phyloP scores from a whole-genome alignment of 2,113 vertebrate genomes.

The Calonectris borealis region DNA sequence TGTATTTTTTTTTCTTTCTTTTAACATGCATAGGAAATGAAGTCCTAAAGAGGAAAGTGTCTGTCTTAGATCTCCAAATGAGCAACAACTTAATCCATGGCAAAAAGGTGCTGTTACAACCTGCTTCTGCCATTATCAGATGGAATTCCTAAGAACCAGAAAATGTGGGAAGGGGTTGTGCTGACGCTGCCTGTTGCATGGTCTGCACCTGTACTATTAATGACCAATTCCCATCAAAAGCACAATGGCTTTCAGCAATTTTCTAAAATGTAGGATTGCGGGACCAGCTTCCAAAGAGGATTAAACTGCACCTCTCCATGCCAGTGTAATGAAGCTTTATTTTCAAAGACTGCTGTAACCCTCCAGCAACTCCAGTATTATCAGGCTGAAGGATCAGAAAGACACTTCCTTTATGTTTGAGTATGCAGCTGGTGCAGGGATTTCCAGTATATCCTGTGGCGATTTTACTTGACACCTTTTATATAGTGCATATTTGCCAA shows the following conservation, averaged over 20 bases:
- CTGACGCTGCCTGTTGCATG: neutral
- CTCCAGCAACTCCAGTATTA: slow-evolving; percentile 41
- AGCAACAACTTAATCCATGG: neutral
- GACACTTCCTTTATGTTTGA: slow-evolving; percentile 46
- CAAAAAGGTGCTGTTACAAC: slow-evolving; percentile 21
- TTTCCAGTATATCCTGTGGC: slow-evolving; percentile 64
- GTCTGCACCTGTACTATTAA: slow-evolving; percentile 26
- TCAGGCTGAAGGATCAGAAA: slow-evolving; percentile 47
- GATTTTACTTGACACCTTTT: slow-evolving; percentile 57
- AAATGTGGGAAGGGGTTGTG: neutral
- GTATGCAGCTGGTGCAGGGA: slow-evolving; percentile 57
- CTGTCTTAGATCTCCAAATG: neutral
- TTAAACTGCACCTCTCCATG: slow-evolving; percentile 22
- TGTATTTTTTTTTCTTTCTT: neutral
- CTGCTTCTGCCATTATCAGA: neutral
- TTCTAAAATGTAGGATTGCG: neutral
- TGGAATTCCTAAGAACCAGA: slow-evolving; percentile 16
- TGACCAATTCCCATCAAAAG: slow-evolving; percentile 7
- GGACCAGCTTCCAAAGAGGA: slow-evolving; percentile 37
- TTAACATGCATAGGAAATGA: neutral
- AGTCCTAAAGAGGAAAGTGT: neutral
- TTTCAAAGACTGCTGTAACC: slow-evolving; percentile 45
- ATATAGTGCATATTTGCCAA: slow-evolving; percentile 22
- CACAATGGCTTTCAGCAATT: slow-evolving; percentile 26
- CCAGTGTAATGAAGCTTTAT: slow-evolving; percentile 20